Conservation (phyloP, 2,113 vertebrate genomes). For the Silurus glanis region DNA sequence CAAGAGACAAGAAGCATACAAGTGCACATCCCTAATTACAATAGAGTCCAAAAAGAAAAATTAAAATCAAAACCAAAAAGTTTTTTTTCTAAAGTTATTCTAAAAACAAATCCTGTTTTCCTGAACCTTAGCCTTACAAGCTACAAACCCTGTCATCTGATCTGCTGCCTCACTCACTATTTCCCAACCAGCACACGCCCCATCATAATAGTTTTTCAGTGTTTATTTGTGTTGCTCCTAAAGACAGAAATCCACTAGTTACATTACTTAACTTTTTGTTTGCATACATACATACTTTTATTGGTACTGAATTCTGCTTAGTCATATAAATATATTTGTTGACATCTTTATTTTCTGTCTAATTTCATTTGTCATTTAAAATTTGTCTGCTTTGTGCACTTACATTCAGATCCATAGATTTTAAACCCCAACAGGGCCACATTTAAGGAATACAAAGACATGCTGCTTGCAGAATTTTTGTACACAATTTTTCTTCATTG, state of each 20-base stretch:
- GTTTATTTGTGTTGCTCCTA: background rate
- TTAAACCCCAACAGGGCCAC: background rate
- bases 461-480: background rate
- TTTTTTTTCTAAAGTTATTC: background rate
- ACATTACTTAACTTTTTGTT: background rate
- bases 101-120: background rate
- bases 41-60: background rate
- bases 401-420: background rate
- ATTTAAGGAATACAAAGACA: background rate
- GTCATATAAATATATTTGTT: background rate
- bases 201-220: background rate
- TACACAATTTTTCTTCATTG: background rate
- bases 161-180: background rate
- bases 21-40: background rate
- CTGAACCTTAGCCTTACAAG: background rate
- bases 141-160: background rate
- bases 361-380: background rate
- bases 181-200: background rate
- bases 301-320: background rate
- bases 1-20: background rate
- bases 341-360: background rate
- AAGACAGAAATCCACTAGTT: background rate
- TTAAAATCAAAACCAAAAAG: background rate
- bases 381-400: background rate
- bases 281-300: background rate